Percentiles rank a stretch among this genome's conserved stretches.
Evolutionary conservation across 2,888 invertebrate species (phyloP).

Genomic region (Nomada flava): DNA sequence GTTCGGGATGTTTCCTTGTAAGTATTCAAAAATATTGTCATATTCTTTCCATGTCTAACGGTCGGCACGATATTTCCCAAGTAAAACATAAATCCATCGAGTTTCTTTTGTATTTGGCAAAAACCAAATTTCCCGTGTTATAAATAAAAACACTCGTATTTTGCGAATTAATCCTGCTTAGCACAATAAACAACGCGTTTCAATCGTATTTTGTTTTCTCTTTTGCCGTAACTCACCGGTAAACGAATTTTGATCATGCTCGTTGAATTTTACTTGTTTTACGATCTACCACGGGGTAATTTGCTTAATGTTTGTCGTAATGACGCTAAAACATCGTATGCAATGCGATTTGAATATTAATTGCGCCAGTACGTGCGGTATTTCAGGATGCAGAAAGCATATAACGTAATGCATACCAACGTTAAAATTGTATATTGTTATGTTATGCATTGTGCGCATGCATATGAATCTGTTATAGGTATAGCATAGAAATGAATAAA

Average conservation of each 20-base stretch:
- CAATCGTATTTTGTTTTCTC: background rate
- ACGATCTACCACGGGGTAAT: background rate
- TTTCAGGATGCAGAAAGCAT: background rate
- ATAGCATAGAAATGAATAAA: too few relatives aligned
- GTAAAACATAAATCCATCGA: slow-evolving; percentile 8
- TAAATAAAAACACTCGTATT: slow-evolving; percentile 9
- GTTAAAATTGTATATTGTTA: too few relatives aligned
- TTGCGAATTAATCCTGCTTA: background rate
- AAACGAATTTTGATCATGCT: slow-evolving; percentile 1
- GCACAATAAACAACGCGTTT: background rate
- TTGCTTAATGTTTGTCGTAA: slow-evolving; percentile 2
- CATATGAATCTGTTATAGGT: too few relatives aligned
- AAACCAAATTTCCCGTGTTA: background rate
- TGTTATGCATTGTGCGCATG: too few relatives aligned
- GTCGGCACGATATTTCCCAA: background rate
- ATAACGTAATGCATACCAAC: background rate
- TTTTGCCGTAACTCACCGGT: background rate
- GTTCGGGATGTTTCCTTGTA: too few relatives aligned
- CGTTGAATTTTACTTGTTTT: background rate
- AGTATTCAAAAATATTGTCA: too few relatives aligned
- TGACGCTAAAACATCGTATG: background rate
- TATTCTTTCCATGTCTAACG: too few relatives aligned
- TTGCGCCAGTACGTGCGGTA: background rate
- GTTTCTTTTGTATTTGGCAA: background rate
- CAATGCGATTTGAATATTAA: slow-evolving; percentile 12